phyloP scores from a whole-genome alignment of 2,797 vertebrate species.

The Parauchenoglanis ngamensis region DNA sequence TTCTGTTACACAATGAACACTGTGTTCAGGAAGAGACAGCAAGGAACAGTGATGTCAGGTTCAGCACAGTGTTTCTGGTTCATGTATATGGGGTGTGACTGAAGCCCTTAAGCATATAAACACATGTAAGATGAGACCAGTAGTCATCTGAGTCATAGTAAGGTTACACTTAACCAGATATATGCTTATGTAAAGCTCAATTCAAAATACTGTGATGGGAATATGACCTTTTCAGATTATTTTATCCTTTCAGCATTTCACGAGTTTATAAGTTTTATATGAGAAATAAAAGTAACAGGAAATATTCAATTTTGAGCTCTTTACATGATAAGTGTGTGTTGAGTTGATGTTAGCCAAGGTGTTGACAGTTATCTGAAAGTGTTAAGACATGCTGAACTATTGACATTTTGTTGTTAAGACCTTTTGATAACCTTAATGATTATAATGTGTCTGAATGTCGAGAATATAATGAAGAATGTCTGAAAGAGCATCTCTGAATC shows the following conservation, averaged over 20 bases:
- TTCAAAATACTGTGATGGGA: not conserved
- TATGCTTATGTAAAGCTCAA: constrained; percentile 21
- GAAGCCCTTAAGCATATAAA: constrained; percentile 45
- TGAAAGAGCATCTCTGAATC: constrained; percentile 20
- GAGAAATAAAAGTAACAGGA: not conserved
- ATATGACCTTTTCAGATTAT: not conserved
- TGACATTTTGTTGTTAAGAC: constrained; percentile 8
- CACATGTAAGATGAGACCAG: constrained; percentile 38
- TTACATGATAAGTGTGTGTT: not conserved
- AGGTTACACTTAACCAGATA: constrained; percentile 7
- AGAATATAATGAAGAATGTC: not conserved
- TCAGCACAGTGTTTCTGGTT: constrained; percentile 19
- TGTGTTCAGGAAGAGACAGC: constrained; percentile 4
- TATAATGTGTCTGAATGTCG: not conserved
- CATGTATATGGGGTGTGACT: constrained; percentile 30
- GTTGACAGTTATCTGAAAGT: not conserved
- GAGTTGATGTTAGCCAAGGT: not conserved
- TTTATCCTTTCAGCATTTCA: not conserved
- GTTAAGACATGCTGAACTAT: constrained; percentile 23
- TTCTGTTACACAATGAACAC: constrained; percentile 25
- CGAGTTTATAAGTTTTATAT: not conserved
- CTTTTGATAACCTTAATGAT: constrained; percentile 27
- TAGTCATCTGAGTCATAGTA: not conserved
- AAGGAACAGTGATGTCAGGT: constrained; percentile 4
- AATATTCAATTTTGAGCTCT: not conserved